A percentile compares a stretch with the other conserved stretches of the same genome.
Evolutionary conservation across 2,888 invertebrate genomes (phyloP).

Genomic region (Panopea generosa): DNA sequence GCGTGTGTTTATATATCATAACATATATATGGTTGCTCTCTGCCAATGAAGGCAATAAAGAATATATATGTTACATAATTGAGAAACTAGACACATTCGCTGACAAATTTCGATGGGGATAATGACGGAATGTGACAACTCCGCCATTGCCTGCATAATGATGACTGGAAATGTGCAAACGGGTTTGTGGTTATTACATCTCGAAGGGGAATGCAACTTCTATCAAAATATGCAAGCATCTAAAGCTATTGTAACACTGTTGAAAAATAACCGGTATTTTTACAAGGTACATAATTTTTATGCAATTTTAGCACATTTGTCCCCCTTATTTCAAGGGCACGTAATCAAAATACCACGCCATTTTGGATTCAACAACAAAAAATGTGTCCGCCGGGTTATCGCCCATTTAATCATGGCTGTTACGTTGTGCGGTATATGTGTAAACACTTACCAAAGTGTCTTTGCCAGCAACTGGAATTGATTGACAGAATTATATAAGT

Average conservation of each 20-base stretch:
- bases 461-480: constrained; percentile 12
- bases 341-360: constrained; percentile 57
- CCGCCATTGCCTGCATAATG: constrained; percentile 19
- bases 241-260: constrained; percentile 8
- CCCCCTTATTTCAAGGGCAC: constrained; percentile 70
- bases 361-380: constrained; percentile 46
- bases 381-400: constrained; percentile 53
- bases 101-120: too few relatives aligned
- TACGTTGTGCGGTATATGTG: too few relatives aligned
- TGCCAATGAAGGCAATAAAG: too few relatives aligned
- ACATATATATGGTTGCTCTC: too few relatives aligned
- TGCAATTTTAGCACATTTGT: constrained; percentile 65
- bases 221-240: constrained; percentile 34
- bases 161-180: constrained; percentile 4
- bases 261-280: constrained; percentile 34
- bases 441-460: constrained; percentile 29
- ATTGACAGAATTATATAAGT: not conserved
- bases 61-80: too few relatives aligned
- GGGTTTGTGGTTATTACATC: not conserved
- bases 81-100: too few relatives aligned
- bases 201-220: constrained; percentile 25
- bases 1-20: too few relatives aligned
- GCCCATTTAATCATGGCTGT: constrained; percentile 55
- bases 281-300: constrained; percentile 66
- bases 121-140: too few relatives aligned